Percentiles rank a stretch among this genome's conserved stretches.
These are phyloP conservation scores for Trichonephila clavipes DNA, from an alignment of 1,140 invertebrate species.

Conservation along the genomic window DNA sequence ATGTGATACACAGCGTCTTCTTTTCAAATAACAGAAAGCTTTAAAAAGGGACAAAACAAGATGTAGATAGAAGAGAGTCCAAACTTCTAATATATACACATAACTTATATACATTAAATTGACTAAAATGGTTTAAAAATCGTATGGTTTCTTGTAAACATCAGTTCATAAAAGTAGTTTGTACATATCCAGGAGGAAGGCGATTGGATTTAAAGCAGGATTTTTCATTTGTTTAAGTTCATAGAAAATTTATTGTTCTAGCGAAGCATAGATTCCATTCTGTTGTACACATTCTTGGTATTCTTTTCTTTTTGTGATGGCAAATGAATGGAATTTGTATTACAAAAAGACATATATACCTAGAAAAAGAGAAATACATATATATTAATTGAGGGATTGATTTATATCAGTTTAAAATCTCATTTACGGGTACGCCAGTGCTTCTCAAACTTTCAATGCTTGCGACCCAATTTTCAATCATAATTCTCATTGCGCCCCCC, in stretches of 20 bases:
- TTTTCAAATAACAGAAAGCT: not conserved
- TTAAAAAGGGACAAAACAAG: not conserved
- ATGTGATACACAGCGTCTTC: not conserved
- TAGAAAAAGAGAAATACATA: too few species aligned
- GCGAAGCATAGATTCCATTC: not conserved
- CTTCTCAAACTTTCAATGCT: too few species aligned
- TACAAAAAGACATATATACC: too few species aligned
- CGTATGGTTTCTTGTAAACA: not conserved
- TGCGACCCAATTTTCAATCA: too few species aligned
- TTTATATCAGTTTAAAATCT: too few species aligned
- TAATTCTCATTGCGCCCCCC: too few species aligned
- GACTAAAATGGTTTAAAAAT: not conserved
- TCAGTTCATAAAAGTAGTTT: slow-evolving; percentile 5
- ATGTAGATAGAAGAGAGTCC: not conserved
- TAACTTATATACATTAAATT: slow-evolving; percentile 1
- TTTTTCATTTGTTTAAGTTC: not conserved
- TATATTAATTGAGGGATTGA: too few species aligned
- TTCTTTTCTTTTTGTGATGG: not conserved
- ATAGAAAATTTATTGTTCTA: not conserved
- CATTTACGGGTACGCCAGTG: too few species aligned
- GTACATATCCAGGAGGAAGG: not conserved
- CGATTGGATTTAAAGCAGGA: not conserved
- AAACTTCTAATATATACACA: slow-evolving; percentile 24
- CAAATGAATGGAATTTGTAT: not conserved
- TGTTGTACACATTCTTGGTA: not conserved